These are phyloP conservation scores for Halichondria panicea DNA, from an alignment of 37 sponge, comb jelly and placozoan species.

Conservation along the genomic window DNA sequence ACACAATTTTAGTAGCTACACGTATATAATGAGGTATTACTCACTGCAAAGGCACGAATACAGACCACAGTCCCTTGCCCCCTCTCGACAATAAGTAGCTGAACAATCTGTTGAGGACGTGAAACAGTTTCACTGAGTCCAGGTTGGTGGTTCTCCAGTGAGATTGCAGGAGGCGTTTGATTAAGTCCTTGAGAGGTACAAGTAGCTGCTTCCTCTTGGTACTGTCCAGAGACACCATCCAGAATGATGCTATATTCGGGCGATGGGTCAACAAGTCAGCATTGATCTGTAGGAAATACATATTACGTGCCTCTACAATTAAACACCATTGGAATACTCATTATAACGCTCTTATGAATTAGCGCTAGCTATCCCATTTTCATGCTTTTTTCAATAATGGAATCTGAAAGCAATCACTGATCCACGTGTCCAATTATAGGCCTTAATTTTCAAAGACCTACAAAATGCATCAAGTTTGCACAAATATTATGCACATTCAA, in stretches of 20 bases:
- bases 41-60: conserved; percentile 40
- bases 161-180: conserved; percentile 24
- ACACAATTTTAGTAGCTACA: too few relatives aligned
- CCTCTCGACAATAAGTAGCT: conserved; percentile 39
- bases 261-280: conserved; percentile 27
- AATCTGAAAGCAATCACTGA: too few relatives aligned
- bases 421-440: too few relatives aligned
- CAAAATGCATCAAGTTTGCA: too few relatives aligned
- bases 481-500: too few relatives aligned
- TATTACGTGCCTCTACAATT: too few relatives aligned
- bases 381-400: too few relatives aligned
- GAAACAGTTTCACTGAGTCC: conserved; percentile 36
- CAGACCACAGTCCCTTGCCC: conserved; percentile 67
- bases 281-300: too few relatives aligned
- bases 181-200: conserved; percentile 26
- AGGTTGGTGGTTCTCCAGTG: conserved; percentile 61
- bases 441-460: too few relatives aligned
- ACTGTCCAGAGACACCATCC: conserved; percentile 45
- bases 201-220: conserved; percentile 50
- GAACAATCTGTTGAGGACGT: conserved; percentile 39
- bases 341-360: too few relatives aligned
- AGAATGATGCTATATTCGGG: conserved; percentile 56
- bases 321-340: too few relatives aligned
- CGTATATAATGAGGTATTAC: not conserved
- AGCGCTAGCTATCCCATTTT: too few relatives aligned